Evolutionary conservation across 2,113 vertebrate species (phyloP).

Genomic region (Odontesthes bonariensis): DNA sequence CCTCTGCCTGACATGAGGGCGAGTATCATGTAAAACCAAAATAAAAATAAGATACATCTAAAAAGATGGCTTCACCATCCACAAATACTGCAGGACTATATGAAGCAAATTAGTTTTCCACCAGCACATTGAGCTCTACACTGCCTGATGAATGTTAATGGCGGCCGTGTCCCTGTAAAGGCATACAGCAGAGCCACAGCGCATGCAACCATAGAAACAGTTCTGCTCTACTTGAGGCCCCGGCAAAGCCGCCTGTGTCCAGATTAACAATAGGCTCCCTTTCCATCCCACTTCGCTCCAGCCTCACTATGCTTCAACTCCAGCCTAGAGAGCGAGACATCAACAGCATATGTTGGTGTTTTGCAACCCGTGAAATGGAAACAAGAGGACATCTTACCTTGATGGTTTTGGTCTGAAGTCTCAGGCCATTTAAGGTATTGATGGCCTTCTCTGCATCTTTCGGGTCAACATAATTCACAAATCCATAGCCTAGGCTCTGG

Average conservation of each 20-base stretch:
- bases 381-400: constrained; percentile 85
- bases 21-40: constrained; percentile 12
- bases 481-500: constrained; percentile 97
- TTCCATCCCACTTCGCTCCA: constrained; percentile 53
- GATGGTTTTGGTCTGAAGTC: constrained; percentile 99
- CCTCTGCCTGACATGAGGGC: background rate
- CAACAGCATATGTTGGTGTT: background rate
- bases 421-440: constrained; percentile 96
- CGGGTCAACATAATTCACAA: constrained; percentile 97
- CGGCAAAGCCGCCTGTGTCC: constrained; percentile 67
- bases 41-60: constrained; percentile 26
- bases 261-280: constrained; percentile 77
- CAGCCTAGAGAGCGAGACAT: constrained; percentile 33
- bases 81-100: constrained; percentile 64
- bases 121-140: constrained; percentile 58
- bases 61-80: constrained; percentile 50
- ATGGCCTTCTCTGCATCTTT: constrained; percentile 99
- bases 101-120: constrained; percentile 68
- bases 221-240: constrained; percentile 76
- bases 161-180: constrained; percentile 71
- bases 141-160: constrained; percentile 79
- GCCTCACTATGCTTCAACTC: constrained; percentile 55
- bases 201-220: constrained; percentile 82
- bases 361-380: background rate
- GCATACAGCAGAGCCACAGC: constrained; percentile 65